These are phyloP conservation scores for Centropus unirufus DNA, from an alignment of 2,113 vertebrate species.

Conservation along the genomic window DNA sequence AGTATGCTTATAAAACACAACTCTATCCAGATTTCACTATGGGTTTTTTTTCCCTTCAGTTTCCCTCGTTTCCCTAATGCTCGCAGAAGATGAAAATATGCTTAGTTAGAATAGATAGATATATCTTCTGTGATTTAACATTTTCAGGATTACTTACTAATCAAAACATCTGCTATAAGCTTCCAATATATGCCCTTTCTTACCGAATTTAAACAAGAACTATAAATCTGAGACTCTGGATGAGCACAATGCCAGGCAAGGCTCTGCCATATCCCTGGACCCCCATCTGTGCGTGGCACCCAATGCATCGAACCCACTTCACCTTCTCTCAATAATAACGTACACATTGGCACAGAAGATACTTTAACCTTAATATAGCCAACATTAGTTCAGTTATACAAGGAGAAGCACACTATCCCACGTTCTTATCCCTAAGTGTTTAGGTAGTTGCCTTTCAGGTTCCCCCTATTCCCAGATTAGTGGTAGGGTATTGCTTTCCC, in stretches of 20 bases:
- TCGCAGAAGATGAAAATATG: background rate
- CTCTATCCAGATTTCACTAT: conserved; percentile 8
- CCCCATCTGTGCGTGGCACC: accelerated
- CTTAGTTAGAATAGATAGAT: background rate
- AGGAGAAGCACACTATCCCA: background rate
- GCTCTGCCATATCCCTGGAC: background rate
- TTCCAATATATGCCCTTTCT: background rate
- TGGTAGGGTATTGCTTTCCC: background rate
- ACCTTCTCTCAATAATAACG: background rate
- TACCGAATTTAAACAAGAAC: background rate
- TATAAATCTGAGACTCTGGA: background rate
- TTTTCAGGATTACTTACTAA: background rate
- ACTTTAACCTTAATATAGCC: background rate
- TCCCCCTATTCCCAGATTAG: background rate
- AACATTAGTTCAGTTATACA: background rate
- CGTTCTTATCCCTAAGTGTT: background rate
- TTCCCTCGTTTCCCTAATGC: background rate
- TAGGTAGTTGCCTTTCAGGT: background rate
- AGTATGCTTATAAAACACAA: conserved; percentile 42
- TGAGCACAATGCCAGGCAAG: background rate
- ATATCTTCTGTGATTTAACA: background rate
- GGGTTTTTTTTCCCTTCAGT: background rate
- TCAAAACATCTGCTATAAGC: background rate
- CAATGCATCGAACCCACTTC: background rate
- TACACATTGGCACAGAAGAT: background rate